Evolutionary conservation across 2,113 vertebrate genomes (phyloP), one percentile per base, ranked within the genome.

Genomic region (Lipophrys pholis): DNA sequence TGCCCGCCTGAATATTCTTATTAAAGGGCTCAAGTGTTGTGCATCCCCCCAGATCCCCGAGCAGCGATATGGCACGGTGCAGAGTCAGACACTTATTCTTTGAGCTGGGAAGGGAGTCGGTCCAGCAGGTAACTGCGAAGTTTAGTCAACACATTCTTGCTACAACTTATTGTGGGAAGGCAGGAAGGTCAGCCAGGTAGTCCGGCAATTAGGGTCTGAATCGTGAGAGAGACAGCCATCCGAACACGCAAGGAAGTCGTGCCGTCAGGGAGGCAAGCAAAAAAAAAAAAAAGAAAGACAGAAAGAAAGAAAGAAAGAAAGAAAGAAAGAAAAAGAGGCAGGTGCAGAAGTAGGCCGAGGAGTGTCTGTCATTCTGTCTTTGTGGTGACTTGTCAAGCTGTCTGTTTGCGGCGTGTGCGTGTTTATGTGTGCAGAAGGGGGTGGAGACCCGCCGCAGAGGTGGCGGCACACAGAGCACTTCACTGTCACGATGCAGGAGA

Each of bases 401-500:
- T 48, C 60, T 76, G 73, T 78, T 51, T 69, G 64, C 8, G 10
- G 3, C 21, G 52, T 54, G 40, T 11, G 35, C 21, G 40, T 36
- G 65, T 45, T 55, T 43, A 53, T 39, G n/a, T 66, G 46, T 16
- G 51, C 35, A 4, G 5, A 50, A 49, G 48, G 42, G 39, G 17
- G 38, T 51, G 53, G 45, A 61, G 49, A 40, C 36, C 58, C 41
- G 10, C 16, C 71, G 41, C 56, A 35, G 57, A 69, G 74, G 80
- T 78, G 73, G 75, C 82, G 68, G 65, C 69, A 78, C 89, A 84
- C 80, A 35, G 66, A 73, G 83, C 80, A 87, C 85, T 87, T 90
- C 84, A 86, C 69, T 90, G 83, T 87, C 89, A 88, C 61, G 61
- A 53, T n/a, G 62, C 69, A 39, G 80, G 64, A 87, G 80, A 82